Conservation (phyloP, 2,113 vertebrate species). For the Paraplagusia blochii region DNA sequence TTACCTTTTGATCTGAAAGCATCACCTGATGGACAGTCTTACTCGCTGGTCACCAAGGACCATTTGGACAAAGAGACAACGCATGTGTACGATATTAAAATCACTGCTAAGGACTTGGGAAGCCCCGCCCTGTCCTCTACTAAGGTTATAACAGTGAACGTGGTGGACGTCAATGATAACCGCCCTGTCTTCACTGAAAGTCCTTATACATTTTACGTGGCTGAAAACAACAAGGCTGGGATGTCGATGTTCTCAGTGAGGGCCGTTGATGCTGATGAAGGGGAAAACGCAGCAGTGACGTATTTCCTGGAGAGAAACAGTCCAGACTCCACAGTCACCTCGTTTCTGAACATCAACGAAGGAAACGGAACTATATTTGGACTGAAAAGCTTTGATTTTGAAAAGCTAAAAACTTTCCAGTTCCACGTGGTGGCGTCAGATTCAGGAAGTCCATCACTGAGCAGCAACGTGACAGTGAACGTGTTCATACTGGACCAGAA, state of each 20-base stretch:
- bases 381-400: constrained; percentile 71
- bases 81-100: constrained; percentile 59
- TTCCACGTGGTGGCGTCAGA: too few species aligned
- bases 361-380: constrained; percentile 61
- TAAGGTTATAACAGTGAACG: constrained; percentile 59
- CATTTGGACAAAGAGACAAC: constrained; percentile 68
- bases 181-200: constrained; percentile 66
- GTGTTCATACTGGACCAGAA: constrained; percentile 70
- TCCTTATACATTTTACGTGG: constrained; percentile 69
- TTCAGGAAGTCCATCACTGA: too few species aligned
- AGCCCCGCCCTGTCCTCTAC: constrained; percentile 56
- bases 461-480: constrained; percentile 62
- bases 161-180: constrained; percentile 78
- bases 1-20: constrained; percentile 73
- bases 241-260: constrained; percentile 63
- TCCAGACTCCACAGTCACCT: constrained; percentile 24
- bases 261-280: constrained; percentile 65
- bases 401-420: constrained; percentile 64
- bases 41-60: constrained; percentile 68
- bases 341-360: constrained; percentile 72
- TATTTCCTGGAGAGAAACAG: constrained; percentile 58
- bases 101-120: constrained; percentile 74
- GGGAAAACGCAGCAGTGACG: constrained; percentile 65
- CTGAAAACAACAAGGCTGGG: constrained; percentile 75
- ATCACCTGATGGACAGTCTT: constrained; percentile 70